Evolutionary conservation across 2,797 vertebrate species (phyloP).

Genomic region (Hoplostethus atlanticus): DNA sequence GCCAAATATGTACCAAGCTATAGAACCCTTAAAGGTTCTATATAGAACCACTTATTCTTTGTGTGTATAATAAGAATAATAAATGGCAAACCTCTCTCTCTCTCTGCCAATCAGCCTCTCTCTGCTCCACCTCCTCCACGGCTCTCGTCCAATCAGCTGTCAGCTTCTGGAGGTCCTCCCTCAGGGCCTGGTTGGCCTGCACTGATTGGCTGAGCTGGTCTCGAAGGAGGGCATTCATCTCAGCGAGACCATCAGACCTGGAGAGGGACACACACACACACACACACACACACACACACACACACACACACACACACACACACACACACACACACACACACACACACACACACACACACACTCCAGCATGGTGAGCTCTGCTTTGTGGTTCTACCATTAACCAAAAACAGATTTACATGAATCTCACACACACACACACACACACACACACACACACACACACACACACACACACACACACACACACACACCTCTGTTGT

Average conservation of each 20-base stretch:
- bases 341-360: constrained; percentile 17
- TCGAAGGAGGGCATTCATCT: constrained; percentile 86
- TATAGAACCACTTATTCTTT: no score
- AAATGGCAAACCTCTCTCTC: constrained; percentile 81
- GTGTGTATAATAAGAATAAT: no score
- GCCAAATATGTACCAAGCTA: no score
- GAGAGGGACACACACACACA: not conserved
- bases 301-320: constrained; percentile 17
- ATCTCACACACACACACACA: not conserved
- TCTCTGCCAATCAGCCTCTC: constrained; percentile 84
- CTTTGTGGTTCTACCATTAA: no score
- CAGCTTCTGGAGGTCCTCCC: constrained; percentile 88
- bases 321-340: not conserved
- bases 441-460: no score
- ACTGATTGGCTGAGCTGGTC: constrained; percentile 87
- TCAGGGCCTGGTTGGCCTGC: constrained; percentile 85
- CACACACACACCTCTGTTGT: constrained; percentile 87
- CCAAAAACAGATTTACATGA: no score
- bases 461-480: not conserved
- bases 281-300: not conserved
- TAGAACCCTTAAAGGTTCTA: no score
- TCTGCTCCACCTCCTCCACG: constrained; percentile 84
- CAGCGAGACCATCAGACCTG: constrained; percentile 87
- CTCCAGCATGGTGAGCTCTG: not conserved
- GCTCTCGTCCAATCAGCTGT: constrained; percentile 89